Percentiles rank a stretch among this genome's conserved stretches.
Conservation (phyloP, 2,888 invertebrate genomes). For the Terebella lapidaria region DNA sequence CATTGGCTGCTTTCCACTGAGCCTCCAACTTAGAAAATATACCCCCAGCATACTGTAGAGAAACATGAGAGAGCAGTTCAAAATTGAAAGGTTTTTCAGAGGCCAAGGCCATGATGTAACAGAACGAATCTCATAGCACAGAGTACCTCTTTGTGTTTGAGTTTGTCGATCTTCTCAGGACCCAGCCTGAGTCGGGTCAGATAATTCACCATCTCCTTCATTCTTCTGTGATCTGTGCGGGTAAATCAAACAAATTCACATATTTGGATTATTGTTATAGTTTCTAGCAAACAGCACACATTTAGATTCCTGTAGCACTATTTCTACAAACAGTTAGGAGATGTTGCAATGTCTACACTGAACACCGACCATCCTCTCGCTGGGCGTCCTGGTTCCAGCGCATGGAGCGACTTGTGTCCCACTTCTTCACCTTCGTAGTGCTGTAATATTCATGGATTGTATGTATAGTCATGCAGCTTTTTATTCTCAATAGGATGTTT, state of each 20-base stretch:
- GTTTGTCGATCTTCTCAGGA: slow-evolving; percentile 43
- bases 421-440: slow-evolving; percentile 46
- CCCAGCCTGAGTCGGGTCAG: slow-evolving; percentile 41
- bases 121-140: too few species aligned
- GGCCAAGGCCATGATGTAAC: too few species aligned
- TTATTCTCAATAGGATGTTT: background rate
- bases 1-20: slow-evolving; percentile 38
- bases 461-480: background rate
- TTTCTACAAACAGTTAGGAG: too few species aligned
- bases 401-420: slow-evolving; percentile 50
- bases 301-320: background rate
- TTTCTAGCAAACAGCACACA: too few species aligned
- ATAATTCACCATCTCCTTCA: slow-evolving; percentile 49
- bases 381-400: slow-evolving; percentile 54
- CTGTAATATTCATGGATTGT: slow-evolving; percentile 25
- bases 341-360: too few species aligned
- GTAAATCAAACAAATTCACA: background rate
- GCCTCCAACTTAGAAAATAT: slow-evolving; percentile 44
- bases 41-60: slow-evolving; percentile 45
- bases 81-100: too few species aligned
- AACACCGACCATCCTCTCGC: slow-evolving; percentile 48
- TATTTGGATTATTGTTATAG: background rate
- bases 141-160: slow-evolving; percentile 49
- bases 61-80: too few species aligned
- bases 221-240: slow-evolving; percentile 46